Evolutionary conservation across 2,113 vertebrate genomes (phyloP).

Genomic region (Gorsachius goisagi): DNA sequence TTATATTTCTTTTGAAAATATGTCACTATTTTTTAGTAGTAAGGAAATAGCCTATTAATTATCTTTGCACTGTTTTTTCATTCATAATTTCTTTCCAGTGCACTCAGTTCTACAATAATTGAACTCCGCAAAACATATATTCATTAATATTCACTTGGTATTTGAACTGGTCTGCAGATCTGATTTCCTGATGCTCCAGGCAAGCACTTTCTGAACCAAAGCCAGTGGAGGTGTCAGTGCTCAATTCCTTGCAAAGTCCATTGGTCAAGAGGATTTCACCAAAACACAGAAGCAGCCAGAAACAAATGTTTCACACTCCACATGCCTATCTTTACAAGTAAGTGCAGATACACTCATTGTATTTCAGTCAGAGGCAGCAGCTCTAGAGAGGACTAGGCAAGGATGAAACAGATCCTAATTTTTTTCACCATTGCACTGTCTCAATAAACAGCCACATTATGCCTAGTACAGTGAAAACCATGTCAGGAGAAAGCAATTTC

Average conservation of each 20-base stretch:
- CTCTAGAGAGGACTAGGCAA: background rate
- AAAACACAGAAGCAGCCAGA: background rate
- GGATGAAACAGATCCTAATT: background rate
- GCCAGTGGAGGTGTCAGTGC: background rate
- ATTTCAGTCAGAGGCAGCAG: background rate
- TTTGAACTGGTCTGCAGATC: background rate
- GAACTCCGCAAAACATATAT: background rate
- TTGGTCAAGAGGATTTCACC: background rate
- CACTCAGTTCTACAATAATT: background rate
- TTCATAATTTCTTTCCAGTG: background rate
- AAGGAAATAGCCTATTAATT: background rate
- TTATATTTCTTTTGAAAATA: background rate
- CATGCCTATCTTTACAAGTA: background rate
- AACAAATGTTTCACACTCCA: background rate
- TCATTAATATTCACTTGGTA: background rate
- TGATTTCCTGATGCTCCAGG: background rate
- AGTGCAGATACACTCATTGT: background rate
- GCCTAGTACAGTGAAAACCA: background rate
- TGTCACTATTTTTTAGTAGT: background rate
- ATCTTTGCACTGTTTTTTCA: background rate
- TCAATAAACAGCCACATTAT: background rate
- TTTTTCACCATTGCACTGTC: background rate
- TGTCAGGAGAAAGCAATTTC: background rate
- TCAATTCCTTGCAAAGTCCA: background rate
- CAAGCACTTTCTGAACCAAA: background rate